phyloP scores from a whole-genome alignment of 2,797 vertebrate species.

The Ibycter americanus region DNA sequence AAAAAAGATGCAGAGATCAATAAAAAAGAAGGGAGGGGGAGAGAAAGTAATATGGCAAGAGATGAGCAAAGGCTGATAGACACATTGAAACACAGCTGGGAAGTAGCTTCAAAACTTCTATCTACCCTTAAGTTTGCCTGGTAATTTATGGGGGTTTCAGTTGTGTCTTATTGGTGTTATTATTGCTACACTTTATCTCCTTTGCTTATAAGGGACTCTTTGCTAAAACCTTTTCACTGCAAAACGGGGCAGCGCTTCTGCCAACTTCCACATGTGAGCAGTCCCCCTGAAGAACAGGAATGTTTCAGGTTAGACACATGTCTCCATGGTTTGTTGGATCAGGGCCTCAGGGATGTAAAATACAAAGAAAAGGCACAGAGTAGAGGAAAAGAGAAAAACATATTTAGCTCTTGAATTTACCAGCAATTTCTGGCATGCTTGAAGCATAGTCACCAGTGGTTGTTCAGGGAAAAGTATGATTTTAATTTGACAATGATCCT shows the following conservation, averaged over 20 bases:
- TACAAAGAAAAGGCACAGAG: not conserved
- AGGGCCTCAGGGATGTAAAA: not conserved
- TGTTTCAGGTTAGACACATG: not conserved
- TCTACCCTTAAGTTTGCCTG: constrained; percentile 15
- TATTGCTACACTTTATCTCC: constrained; percentile 6
- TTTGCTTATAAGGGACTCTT: not conserved
- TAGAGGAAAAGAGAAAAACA: not conserved
- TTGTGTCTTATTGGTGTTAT: not conserved
- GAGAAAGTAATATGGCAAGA: constrained; percentile 54
- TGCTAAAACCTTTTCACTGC: not conserved
- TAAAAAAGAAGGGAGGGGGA: constrained; percentile 35
- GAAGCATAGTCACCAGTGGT: not conserved
- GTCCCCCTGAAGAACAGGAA: not conserved
- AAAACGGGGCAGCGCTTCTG: not conserved
- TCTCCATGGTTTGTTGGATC: not conserved
- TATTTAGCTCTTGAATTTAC: not conserved
- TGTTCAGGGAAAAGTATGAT: constrained; percentile 1
- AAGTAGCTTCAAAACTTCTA: constrained; percentile 29
- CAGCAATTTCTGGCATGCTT: not conserved
- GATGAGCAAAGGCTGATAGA: constrained; percentile 57
- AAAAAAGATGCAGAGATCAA: constrained; percentile 67
- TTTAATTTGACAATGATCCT: constrained; percentile 41
- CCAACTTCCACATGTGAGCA: not conserved
- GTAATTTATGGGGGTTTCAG: constrained; percentile 26
- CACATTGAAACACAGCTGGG: constrained; percentile 2